Conservation (phyloP, 2,888 invertebrate genomes). For the Bembecia ichneumoniformis region DNA sequence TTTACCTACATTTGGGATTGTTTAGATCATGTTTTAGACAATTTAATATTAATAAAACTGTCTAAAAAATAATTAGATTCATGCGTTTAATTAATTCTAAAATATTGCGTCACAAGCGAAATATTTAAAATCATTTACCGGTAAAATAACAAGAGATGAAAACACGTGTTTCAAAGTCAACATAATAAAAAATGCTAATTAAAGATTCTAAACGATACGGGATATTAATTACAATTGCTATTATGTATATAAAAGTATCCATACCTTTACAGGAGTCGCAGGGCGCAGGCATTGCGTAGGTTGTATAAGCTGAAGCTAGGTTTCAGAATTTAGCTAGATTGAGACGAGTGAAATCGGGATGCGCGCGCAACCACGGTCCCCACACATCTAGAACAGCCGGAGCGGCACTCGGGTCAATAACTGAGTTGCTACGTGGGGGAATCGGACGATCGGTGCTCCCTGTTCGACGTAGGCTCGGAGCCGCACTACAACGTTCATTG, state of each 20-base stretch:
- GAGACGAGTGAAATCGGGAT: constrained; percentile 18
- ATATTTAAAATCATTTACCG: constrained; percentile 4
- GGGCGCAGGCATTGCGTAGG: constrained; percentile 53
- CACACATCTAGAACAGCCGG: constrained; percentile 21
- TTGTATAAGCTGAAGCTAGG: constrained; percentile 18
- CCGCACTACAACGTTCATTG: constrained; percentile 5
- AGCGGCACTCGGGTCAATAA: constrained; percentile 56
- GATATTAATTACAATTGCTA: background rate
- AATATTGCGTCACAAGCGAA: too few species aligned
- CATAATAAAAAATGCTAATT: background rate
- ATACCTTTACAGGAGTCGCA: constrained; percentile 63
- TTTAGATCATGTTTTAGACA: too few species aligned
- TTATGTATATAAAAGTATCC: constrained; percentile 7
- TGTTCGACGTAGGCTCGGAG: constrained; percentile 16
- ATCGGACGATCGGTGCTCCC: constrained; percentile 37
- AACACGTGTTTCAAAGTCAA: background rate
- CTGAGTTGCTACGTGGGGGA: constrained; percentile 51
- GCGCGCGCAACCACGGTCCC: constrained; percentile 41
- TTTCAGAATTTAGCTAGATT: constrained; percentile 19
- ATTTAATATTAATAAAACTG: too few species aligned
- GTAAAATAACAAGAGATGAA: constrained; percentile 16
- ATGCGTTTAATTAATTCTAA: too few species aligned
- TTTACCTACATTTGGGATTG: too few species aligned
- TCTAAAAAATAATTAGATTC: too few species aligned
- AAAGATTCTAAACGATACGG: too few species aligned